Base-by-base conservation (phyloP, 37 sponge, comb jelly and placozoan species). In the Spongia lamella region DNA sequence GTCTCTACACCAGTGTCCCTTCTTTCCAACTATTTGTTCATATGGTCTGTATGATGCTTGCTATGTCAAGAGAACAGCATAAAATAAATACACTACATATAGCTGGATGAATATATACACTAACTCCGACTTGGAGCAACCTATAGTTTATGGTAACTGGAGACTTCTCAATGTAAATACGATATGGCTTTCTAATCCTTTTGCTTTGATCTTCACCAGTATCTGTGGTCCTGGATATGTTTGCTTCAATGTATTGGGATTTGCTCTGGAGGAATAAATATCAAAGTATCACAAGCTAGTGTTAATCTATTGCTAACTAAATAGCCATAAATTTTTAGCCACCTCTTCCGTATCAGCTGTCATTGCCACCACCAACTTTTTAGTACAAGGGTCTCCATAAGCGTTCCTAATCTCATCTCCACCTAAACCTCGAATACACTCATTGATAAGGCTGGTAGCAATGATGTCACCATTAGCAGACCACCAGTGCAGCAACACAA, bases 331-430 rank as follows among this genome's bases (percentile, higher is more conserved):
- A 24, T 43, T 22, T 20, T 2, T 9, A 36, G 66, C 27, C 55
- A 82, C 91, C 49, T 90, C 91, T 66, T 90, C 59, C 63, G 61
- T 86, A 62, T 72, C 60, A 1, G 85, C 66, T 11, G 91, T 86
- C 36, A 90, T 21, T 1, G 86, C 86, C 30, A 90, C 76, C 0
- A 90, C 76, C 43, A 90, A 60, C 49, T 81, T 90, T 40, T 82
- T 73, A 20, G 40, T 53, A 61, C 91, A 90, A 6, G 83, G 53
- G 0, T 36, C 62, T 16, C 86, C 83, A 21, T 70, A 36, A 29
- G 26, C 53, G 82, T 34, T 85, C 13, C 11, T 78, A 71, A 19
- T 52, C 58, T 53, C 72, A 38, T 61, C 79, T 14, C 69, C 70
- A 21, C 77, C 61, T 1, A 37, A 66, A 21, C 63, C 58, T 49